Evolutionary conservation across 2,888 invertebrate genomes (phyloP).

Genomic region (Cephus sareptanus): DNA sequence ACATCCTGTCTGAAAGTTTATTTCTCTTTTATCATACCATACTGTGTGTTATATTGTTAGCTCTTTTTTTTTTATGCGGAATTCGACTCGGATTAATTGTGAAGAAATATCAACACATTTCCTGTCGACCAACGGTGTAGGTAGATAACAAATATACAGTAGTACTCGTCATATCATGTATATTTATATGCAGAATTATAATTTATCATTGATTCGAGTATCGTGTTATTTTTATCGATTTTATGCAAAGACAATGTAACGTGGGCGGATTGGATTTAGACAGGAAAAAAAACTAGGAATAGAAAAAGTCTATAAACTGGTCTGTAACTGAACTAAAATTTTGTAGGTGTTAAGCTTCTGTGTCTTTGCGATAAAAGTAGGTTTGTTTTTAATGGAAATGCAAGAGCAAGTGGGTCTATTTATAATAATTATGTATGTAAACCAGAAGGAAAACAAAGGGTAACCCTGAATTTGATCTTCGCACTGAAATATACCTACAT

Average conservation of each 20-base stretch:
- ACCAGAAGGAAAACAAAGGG: not conserved
- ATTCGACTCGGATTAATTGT: not conserved
- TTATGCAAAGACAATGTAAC: not conserved
- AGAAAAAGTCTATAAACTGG: not conserved
- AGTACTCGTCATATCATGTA: not conserved
- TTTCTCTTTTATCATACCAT: not conserved
- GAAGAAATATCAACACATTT: not conserved
- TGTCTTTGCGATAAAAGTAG: not conserved
- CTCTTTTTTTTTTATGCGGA: not conserved
- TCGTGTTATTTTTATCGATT: not conserved
- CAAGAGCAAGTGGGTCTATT: not conserved
- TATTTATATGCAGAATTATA: not conserved
- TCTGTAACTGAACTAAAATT: not conserved
- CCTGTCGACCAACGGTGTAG: not conserved
- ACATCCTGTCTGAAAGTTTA: not conserved
- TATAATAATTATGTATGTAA: not conserved
- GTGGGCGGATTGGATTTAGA: not conserved
- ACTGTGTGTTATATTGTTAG: not conserved
- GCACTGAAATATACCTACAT: not conserved
- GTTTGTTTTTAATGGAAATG: not conserved
- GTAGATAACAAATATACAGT: not conserved
- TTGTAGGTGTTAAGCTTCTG: not conserved
- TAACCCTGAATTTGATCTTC: not conserved
- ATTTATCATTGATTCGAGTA: not conserved
- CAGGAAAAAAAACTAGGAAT: not conserved